Evolutionary conservation across 2,888 invertebrate species (phyloP).

Genomic region (Cartodere bifasciata): DNA sequence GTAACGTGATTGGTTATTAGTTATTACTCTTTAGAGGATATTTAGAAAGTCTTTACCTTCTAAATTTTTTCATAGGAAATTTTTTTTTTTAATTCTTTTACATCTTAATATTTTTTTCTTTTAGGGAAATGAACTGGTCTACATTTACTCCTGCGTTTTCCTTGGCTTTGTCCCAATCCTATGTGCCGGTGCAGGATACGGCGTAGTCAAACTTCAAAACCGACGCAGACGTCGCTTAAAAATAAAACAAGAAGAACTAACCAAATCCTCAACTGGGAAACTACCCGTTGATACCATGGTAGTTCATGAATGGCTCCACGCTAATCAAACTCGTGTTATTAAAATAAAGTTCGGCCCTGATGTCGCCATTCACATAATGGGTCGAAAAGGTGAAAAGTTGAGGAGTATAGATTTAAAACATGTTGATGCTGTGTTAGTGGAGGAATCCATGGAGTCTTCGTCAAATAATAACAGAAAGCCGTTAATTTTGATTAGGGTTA

Average conservation of each 20-base stretch:
- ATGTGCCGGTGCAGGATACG: slow-evolving; percentile 84
- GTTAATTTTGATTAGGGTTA: slow-evolving; percentile 66
- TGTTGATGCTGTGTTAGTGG: slow-evolving; percentile 67
- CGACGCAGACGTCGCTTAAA: slow-evolving; percentile 66
- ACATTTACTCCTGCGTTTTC: slow-evolving; percentile 88
- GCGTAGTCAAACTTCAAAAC: slow-evolving; percentile 84
- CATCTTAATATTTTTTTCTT: slow-evolving; percentile 21
- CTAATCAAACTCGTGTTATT: slow-evolving; percentile 77
- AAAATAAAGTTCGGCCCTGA: slow-evolving; percentile 86
- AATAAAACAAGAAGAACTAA: slow-evolving; percentile 64
- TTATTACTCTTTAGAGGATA: no score
- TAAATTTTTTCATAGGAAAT: no score
- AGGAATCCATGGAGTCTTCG: slow-evolving; percentile 72
- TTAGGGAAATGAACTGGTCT: slow-evolving; percentile 91
- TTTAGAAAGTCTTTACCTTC: no score
- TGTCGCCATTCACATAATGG: slow-evolving; percentile 72
- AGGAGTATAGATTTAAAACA: slow-evolving; percentile 67
- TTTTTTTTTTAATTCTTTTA: no score
- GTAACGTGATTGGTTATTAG: no score
- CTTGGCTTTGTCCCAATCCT: slow-evolving; percentile 86
- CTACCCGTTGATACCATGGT: slow-evolving; percentile 83
- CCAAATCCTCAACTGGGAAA: slow-evolving; percentile 37
- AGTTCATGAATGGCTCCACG: slow-evolving; percentile 89
- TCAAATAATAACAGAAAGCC: slow-evolving; percentile 70
- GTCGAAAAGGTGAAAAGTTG: slow-evolving; percentile 83